Evolutionary conservation across 2,113 vertebrate genomes (phyloP), one percentile per base, ranked within the genome.

Genomic region (Daphoenositta chrysoptera): DNA sequence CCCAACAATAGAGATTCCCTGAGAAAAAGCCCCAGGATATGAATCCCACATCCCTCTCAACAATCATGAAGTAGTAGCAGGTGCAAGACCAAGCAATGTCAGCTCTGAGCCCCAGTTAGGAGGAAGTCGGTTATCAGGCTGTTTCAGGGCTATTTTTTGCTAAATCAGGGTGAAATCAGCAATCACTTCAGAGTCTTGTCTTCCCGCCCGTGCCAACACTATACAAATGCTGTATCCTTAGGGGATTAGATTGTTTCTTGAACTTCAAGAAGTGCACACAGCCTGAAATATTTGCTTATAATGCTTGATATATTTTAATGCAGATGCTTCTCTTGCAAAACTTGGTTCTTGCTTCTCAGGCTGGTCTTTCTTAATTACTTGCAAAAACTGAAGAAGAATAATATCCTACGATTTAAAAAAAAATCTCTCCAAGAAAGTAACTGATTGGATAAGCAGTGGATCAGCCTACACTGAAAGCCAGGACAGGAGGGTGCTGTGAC

Each of bases 31-130:
- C 17, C 8, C 39, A 45, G 82, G 16, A 47, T 42, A 18, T 50
- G 83, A 88, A 86, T 93, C 79, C 33, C 69, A 72, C 63, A 61
- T 61, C n/a, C 45, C 63, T 94, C 39, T 30, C 2, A 9, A 35
- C 40, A 90, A 20, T 50, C 28, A 12, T 4, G 2, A 69, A 61
- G 65, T 44, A 61, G 65, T 44, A 95, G 94, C 96, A 97, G 96
- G 96, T 97, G 94, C 96, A 93, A n/a, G 63, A 56, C 13, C 47
- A 33, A 85, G 77, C 44, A 40, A 11, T 24, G 35, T 37, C 39
- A 42, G 50, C 16, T 5, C 70, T 60, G 20, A 56, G 42, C 42
- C 83, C 89, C 71, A 86, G 2, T 85, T 64, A 90, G 35, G 69
- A 90, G 35, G 69, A 70, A 44, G 76, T 79, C 30, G 45, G 50